Evolutionary conservation across 2,797 vertebrate species (phyloP), one percentile per base, ranked within the genome.

Genomic region (Tinamus major): DNA sequence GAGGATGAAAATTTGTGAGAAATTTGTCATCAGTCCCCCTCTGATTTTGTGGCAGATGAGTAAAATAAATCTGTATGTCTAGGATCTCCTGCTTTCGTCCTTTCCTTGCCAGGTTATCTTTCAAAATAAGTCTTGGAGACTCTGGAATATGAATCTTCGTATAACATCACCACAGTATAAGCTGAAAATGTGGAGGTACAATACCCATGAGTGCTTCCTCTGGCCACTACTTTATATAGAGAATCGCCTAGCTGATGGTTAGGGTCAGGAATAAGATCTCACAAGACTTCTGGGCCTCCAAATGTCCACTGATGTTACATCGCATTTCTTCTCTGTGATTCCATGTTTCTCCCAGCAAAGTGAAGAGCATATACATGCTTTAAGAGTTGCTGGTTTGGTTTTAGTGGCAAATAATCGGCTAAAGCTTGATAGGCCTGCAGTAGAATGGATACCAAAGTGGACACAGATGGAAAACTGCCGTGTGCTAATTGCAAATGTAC

Each of bases 291-390:
- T 39, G 0, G 2, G 23, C 39, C 19, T 39, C 10, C 15, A 62
- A 3, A 4, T 0, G 0, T 5, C 35, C 26, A 33, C 49, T 18
- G 1, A 71, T 4, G 33, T 2, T 3, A 5, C 13, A 33, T 13
- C 23, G 10, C 27, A 8, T 26, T 6, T n/a, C 17, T 17, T 35
- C 35, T 24, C n/a, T n/a, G 33, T 31, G 10, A 56, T 39, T 4
- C 18, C 4, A 9, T 1, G 0, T 20, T 64, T 41, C 10, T 26
- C 21, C 3, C 6, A 41, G 49, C n/a, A 41, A 27, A 37, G 33
- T 0, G 0, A 12, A 39, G 42, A 10, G 3, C 44, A 3, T 0
- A 1, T 8, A 1, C 44, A 4, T 0, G 1, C 13, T 31, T 33
- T 27, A 29, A 39, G n/a, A 55, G 59, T 3, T 29, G 9, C 17